Base-by-base conservation (phyloP, 2,888 invertebrate species). In the Torymus aiolomorphi region DNA sequence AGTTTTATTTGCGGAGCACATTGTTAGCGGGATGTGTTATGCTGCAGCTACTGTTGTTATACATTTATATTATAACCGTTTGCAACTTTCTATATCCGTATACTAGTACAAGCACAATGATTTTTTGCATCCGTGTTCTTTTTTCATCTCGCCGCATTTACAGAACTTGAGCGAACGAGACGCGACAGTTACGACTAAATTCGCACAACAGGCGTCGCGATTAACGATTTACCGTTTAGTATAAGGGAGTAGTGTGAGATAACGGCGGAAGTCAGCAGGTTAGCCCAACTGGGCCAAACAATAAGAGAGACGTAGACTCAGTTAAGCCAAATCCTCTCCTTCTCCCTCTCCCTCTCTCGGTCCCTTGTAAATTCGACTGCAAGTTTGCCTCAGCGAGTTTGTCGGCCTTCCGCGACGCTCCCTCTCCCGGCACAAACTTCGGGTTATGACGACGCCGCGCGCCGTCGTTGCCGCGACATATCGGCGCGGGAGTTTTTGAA, bases 261-360 rank as follows among this genome's bases (percentile, higher is more conserved):
- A 42, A 54, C 8, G 16, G 51, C 51, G 42, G 20, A 20, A 70
- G 57, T 61, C 69, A 52, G 69, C 59, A 59, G 67, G 76, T 71
- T 76, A 67, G 54, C 49, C 24, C 81, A 81, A 81, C 78, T 78
- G 65, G 77, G 77, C 66, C 65, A 80, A 66, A 76, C 70, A 80
- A 70, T 67, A 61, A 67, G 67, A 72, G 20, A 20, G 16, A 49
- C 57, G 57, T 16, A 59, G 66, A 61, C 56, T 42, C 66, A 31
- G 51, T 75, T 56, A 59, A 69, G 69, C 59, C 54, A 56, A 18
- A n/a, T 14, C 5, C 2, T 18, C 8, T 10, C n/a, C 52, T 0
- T 5, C 5, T 2, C n/a, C 16, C 12, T 18, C 63, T 14, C 10
- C 18, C n/a, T n/a, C 54, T 10, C 71, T 13, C 10, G 31, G 14